These are phyloP conservation scores for Echiichthys vipera DNA, from an alignment of 2,797 vertebrate genomes.

Conservation along the genomic window DNA sequence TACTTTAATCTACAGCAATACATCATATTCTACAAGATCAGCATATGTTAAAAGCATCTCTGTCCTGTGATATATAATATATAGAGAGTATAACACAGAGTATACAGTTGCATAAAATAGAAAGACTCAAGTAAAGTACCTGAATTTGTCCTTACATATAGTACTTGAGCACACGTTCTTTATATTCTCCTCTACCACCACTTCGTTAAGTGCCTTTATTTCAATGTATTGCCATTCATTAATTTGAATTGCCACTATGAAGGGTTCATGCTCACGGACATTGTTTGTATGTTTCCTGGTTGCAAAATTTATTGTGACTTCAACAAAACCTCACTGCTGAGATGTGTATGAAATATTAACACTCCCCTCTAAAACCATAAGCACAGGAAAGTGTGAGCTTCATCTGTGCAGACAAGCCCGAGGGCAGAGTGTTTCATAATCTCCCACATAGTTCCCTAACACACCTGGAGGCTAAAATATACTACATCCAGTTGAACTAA, in stretches of 20 bases:
- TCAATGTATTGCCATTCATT: not conserved
- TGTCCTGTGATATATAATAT: too few species aligned
- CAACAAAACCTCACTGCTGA: not conserved
- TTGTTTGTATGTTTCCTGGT: not conserved
- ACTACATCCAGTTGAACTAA: not conserved
- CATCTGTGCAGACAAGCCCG: slow-evolving; percentile 6
- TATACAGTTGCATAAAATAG: not conserved
- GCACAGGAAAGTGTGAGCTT: slow-evolving; percentile 1
- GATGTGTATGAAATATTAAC: slow-evolving; percentile 43
- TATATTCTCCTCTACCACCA: too few species aligned
- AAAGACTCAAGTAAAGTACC: not conserved
- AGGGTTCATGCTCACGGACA: not conserved
- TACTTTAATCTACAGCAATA: not conserved
- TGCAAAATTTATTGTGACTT: slow-evolving; percentile 8
- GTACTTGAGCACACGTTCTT: too few species aligned
- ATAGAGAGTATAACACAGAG: too few species aligned
- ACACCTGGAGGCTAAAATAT: slow-evolving; percentile 34
- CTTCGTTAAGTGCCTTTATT: not conserved
- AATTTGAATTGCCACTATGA: not conserved
- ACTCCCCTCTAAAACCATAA: slow-evolving; percentile 6
- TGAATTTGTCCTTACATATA: not conserved
- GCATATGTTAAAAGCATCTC: too few species aligned
- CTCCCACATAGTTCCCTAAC: slow-evolving; percentile 6
- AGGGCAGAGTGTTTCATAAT: slow-evolving; percentile 22
- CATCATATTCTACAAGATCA: not conserved